phyloP scores from a whole-genome alignment of 1,140 invertebrate genomes.

The Pseudoatta argentina region DNA sequence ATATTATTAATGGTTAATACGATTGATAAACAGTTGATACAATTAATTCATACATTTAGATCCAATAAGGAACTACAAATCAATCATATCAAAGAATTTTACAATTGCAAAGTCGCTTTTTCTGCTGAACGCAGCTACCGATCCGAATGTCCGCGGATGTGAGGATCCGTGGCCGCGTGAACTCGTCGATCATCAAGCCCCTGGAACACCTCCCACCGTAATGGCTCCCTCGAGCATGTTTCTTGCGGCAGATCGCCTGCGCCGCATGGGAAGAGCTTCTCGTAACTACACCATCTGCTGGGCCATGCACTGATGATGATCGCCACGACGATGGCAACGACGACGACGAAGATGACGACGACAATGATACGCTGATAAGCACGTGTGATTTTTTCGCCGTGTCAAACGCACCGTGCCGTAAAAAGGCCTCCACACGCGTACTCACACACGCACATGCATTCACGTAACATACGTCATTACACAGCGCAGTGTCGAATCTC shows the following conservation, averaged over 20 bases:
- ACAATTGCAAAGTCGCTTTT: no score
- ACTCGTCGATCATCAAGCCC: slow-evolving; percentile 15
- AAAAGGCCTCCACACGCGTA: background rate
- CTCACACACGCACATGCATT: background rate
- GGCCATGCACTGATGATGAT: slow-evolving; percentile 77
- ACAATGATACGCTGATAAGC: slow-evolving; percentile 35
- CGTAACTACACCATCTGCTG: slow-evolving; percentile 84
- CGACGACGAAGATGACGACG: slow-evolving; percentile 37
- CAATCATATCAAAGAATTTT: no score
- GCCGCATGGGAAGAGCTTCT: slow-evolving; percentile 82
- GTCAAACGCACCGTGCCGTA: slow-evolving; percentile 5
- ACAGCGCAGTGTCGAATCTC: background rate
- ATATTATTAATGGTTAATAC: no score
- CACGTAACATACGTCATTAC: background rate
- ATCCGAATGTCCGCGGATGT: background rate
- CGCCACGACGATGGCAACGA: slow-evolving; percentile 33
- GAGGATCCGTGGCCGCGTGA: background rate
- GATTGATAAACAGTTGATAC: no score
- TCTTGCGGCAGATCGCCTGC: slow-evolving; percentile 81
- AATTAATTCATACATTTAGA: no score
- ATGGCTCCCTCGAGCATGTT: slow-evolving; percentile 60
- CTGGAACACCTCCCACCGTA: slow-evolving; percentile 25
- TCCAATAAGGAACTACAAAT: no score
- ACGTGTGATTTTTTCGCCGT: slow-evolving; percentile 24
- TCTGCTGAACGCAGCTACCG: no score